Percentiles rank a stretch among this genome's conserved stretches.
These are phyloP conservation scores for Oryzias dopingdopingensis DNA, from an alignment of 2,797 vertebrate species.

Conservation along the genomic window DNA sequence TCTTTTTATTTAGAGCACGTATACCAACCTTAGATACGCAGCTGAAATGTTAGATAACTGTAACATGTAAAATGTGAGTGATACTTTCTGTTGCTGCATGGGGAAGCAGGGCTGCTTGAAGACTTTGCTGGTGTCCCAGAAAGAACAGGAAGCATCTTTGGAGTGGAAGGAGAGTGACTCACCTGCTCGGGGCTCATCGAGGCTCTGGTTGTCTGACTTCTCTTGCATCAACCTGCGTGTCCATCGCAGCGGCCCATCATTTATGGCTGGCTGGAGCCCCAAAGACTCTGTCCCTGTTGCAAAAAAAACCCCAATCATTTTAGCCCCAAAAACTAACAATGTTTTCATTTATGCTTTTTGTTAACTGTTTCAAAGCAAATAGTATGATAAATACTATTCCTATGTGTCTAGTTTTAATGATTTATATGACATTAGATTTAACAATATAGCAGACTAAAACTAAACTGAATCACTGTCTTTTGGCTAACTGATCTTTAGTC, in stretches of 20 bases:
- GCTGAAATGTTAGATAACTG: no score
- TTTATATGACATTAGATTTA: no score
- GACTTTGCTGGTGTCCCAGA: conserved; percentile 4
- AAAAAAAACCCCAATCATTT: conserved; percentile 27
- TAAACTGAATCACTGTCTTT: no score
- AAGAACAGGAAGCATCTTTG: conserved; percentile 10
- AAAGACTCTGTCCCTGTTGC: conserved; percentile 60
- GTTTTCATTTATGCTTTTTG: neutral
- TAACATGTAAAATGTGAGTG: neutral
- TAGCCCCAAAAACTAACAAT: conserved; percentile 4
- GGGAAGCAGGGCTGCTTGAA: neutral
- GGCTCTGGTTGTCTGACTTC: conserved; percentile 71
- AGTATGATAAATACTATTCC: no score
- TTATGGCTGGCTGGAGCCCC: conserved; percentile 43
- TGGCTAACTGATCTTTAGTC: no score
- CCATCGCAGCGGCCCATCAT: conserved; percentile 44
- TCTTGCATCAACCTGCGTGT: conserved; percentile 76
- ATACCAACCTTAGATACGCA: no score
- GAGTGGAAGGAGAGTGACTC: conserved; percentile 36
- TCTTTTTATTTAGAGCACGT: no score
- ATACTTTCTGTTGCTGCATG: neutral
- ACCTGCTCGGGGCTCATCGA: conserved; percentile 75
- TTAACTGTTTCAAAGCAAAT: no score
- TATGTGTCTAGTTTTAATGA: no score
- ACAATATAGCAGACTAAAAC: no score